Conservation (phyloP, 2,797 vertebrate genomes). For the Meda fulgida region DNA sequence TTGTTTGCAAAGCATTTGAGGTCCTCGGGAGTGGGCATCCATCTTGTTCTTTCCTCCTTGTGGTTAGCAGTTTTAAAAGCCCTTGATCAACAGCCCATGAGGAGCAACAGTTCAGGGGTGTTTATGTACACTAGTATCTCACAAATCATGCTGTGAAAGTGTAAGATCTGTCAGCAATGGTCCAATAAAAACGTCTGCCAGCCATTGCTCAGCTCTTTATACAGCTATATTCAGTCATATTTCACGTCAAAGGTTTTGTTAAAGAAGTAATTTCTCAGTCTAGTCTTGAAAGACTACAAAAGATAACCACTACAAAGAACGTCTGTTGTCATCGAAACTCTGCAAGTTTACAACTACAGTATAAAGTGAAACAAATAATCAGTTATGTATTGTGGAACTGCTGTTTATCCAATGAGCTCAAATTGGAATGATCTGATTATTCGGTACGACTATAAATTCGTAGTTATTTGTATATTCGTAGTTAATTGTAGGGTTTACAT, state of each 20-base stretch:
- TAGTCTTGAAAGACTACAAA: conserved; percentile 12
- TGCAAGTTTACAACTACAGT: not conserved
- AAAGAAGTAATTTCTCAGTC: not conserved
- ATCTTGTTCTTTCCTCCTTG: conserved; percentile 44
- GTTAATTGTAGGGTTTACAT: not conserved
- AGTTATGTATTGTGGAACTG: not conserved
- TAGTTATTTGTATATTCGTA: not conserved
- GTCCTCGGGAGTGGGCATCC: conserved; percentile 53
- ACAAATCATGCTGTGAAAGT: conserved; percentile 14
- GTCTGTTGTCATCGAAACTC: not conserved
- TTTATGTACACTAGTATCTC: conserved; percentile 26
- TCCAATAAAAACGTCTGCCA: conserved; percentile 15
- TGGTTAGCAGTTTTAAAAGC: conserved; percentile 56
- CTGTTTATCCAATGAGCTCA: not conserved
- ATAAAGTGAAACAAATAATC: not conserved
- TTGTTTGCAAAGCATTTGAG: conserved; percentile 61
- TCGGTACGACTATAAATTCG: not conserved
- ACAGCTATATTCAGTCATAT: not conserved
- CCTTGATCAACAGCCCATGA: conserved; percentile 53
- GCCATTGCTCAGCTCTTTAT: conserved; percentile 7
- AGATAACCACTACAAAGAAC: conserved; percentile 9
- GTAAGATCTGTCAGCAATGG: conserved; percentile 12
- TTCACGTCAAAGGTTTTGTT: conserved; percentile 6
- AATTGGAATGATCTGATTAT: not conserved
- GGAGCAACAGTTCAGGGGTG: conserved; percentile 47